phyloP scores from a whole-genome alignment of 2,888 invertebrate genomes.

The Amphipyra berbera region DNA sequence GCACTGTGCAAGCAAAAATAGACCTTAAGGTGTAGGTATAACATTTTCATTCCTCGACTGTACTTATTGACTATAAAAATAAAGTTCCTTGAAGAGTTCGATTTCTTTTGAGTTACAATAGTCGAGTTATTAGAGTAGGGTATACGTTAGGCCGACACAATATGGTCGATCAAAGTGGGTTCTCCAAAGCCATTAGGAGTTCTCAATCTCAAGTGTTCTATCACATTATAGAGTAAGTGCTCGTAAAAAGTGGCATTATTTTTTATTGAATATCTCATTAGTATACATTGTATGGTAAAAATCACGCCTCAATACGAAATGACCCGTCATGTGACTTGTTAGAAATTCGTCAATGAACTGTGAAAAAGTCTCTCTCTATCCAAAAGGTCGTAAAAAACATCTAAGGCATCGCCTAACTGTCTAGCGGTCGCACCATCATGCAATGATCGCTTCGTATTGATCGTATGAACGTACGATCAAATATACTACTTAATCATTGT shows the following conservation, averaged over 20 bases:
- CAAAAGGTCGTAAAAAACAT: too few species aligned
- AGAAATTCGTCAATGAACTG: not conserved
- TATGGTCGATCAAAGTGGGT: constrained; percentile 8
- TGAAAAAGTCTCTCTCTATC: too few species aligned
- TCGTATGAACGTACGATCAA: too few species aligned
- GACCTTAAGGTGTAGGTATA: too few species aligned
- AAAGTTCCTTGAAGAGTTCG: not conserved
- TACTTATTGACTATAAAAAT: too few species aligned
- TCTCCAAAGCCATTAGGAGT: constrained; percentile 3
- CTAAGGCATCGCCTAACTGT: too few species aligned
- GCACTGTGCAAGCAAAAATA: too few species aligned
- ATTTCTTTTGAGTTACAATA: not conserved
- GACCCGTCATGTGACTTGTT: not conserved
- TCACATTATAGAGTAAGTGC: constrained; percentile 25
- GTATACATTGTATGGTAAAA: not conserved
- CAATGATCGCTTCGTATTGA: too few species aligned
- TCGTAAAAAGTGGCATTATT: constrained; percentile 36
- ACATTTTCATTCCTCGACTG: too few species aligned
- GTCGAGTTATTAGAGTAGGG: too few species aligned
- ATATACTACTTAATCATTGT: too few species aligned
- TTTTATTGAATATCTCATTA: constrained; percentile 44
- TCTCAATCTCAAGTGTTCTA: constrained; percentile 10
- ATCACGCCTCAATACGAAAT: not conserved
- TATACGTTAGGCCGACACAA: not conserved
- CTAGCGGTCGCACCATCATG: too few species aligned